Percentiles rank a stretch among this genome's conserved stretches.
phyloP scores from a whole-genome alignment of 2,888 invertebrate genomes.

The Drosophila nr. medialis region DNA sequence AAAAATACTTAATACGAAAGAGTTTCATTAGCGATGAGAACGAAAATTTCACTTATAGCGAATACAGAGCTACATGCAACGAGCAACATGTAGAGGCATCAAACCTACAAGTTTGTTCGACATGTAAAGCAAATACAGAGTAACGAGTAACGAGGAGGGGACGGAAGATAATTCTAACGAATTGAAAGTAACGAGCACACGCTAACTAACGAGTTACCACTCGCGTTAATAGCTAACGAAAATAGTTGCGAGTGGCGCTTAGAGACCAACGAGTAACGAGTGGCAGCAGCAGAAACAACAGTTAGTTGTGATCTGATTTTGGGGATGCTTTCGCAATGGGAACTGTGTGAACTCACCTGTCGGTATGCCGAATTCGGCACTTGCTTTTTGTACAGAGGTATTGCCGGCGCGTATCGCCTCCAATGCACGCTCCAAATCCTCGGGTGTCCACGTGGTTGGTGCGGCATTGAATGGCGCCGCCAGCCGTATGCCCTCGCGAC shows the following conservation, averaged over 20 bases:
- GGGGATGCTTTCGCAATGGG: background rate
- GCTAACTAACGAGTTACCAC: background rate
- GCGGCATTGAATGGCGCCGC: slow-evolving; percentile 96
- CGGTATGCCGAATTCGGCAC: slow-evolving; percentile 94
- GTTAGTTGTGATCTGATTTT: background rate
- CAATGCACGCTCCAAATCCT: slow-evolving; percentile 92
- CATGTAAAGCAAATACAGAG: background rate
- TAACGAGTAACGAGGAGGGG: background rate
- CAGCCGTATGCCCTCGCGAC: slow-evolving; percentile 94
- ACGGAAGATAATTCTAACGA: background rate
- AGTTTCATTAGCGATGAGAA: background rate
- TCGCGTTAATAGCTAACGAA: background rate
- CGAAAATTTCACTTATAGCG: background rate
- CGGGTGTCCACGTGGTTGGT: slow-evolving; percentile 94
- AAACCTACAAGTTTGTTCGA: background rate
- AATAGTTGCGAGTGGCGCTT: background rate
- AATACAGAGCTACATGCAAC: background rate
- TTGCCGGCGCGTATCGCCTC: slow-evolving; percentile 92
- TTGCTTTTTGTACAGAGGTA: slow-evolving; percentile 93
- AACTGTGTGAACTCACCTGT: slow-evolving; percentile 86
- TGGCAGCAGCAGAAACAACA: background rate
- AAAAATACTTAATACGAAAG: too few species aligned
- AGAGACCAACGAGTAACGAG: background rate
- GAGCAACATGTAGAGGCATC: background rate
- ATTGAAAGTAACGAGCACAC: background rate